A percentile compares a stretch with the other conserved stretches of the same genome.
phyloP scores from a whole-genome alignment of 1,140 invertebrate species.

The Nilaparvata lugens region DNA sequence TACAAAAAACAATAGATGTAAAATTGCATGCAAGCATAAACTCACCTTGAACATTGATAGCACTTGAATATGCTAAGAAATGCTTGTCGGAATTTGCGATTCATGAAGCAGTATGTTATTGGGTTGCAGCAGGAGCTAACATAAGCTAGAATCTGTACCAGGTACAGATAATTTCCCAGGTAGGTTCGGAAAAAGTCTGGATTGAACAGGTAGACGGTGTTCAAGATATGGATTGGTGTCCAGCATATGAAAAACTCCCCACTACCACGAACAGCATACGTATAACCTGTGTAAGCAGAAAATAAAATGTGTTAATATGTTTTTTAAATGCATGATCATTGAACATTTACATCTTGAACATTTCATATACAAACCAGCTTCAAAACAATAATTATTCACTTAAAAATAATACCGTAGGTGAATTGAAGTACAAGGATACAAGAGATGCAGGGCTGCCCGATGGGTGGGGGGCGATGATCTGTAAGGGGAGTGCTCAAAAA shows the following conservation, averaged over 20 bases:
- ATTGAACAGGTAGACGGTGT: conserved; percentile 69
- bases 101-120: conserved; percentile 93
- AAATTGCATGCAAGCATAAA: background rate
- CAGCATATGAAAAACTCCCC: conserved; percentile 86
- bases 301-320: too few relatives aligned
- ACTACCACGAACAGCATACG: conserved; percentile 88
- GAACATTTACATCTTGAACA: too few relatives aligned
- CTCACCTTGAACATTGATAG: conserved; percentile 33
- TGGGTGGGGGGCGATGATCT: too few relatives aligned
- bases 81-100: conserved; percentile 72
- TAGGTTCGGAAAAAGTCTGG: conserved; percentile 56
- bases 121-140: conserved; percentile 84
- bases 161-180: conserved; percentile 60
- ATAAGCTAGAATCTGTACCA: conserved; percentile 77
- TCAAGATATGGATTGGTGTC: conserved; percentile 80
- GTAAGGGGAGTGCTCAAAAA: too few relatives aligned
- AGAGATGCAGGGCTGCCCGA: too few relatives aligned
- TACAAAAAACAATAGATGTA: too few relatives aligned
- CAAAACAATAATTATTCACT: too few relatives aligned
- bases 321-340: too few relatives aligned
- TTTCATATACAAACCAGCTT: too few relatives aligned
- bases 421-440: too few relatives aligned
- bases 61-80: conserved; percentile 63
- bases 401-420: too few relatives aligned
- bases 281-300: conserved; percentile 51